phyloP scores from a whole-genome alignment of 2,797 vertebrate genomes.

The Buphagus erythrorhynchus region DNA sequence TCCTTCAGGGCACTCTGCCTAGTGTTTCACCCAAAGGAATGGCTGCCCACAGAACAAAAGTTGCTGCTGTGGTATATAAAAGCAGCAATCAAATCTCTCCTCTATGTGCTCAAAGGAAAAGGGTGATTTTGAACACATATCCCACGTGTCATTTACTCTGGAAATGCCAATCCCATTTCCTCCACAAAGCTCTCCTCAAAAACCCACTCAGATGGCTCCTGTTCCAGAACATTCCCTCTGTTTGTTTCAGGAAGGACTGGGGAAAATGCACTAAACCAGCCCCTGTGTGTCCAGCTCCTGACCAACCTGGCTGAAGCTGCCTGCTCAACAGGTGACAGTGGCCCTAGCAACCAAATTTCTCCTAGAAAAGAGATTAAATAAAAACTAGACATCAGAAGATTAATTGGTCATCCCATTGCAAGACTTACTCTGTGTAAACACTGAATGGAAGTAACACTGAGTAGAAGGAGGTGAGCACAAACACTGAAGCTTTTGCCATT shows the following conservation, averaged over 20 bases:
- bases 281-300: not conserved
- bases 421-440: not conserved
- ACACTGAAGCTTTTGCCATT: not conserved
- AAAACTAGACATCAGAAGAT: not conserved
- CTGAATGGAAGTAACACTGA: slow-evolving; percentile 32
- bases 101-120: not conserved
- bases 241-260: not conserved
- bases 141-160: not conserved
- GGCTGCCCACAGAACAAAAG: not conserved
- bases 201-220: not conserved
- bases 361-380: not conserved
- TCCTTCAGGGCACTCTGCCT: not conserved
- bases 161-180: not conserved
- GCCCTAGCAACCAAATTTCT: not conserved
- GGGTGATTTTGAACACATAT: not conserved
- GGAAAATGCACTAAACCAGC: not conserved
- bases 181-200: not conserved
- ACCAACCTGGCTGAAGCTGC: not conserved
- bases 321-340: not conserved
- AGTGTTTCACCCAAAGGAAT: not conserved
- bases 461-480: not conserved
- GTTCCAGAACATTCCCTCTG: not conserved
- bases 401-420: not conserved
- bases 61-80: not conserved
- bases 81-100: not conserved